Evolutionary conservation across 2,113 vertebrate genomes (phyloP).

Genomic region (Saccopteryx leptura): DNA sequence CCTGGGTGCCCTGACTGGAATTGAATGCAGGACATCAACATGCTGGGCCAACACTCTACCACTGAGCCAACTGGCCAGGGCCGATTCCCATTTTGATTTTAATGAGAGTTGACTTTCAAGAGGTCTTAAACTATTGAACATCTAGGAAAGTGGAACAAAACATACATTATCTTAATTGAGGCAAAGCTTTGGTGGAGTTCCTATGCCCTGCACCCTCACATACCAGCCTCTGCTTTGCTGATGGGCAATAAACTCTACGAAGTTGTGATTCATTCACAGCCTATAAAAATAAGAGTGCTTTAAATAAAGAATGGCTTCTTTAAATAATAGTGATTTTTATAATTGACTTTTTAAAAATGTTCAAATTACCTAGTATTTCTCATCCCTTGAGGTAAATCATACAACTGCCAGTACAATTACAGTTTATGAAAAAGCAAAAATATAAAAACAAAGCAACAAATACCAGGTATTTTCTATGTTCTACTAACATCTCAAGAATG

Average conservation of each 20-base stretch:
- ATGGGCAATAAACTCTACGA: background rate
- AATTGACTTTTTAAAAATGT: background rate
- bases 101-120: conserved; percentile 44
- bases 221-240: conserved; percentile 22
- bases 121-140: background rate
- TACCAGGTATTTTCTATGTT: conserved; percentile 46
- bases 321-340: conserved; percentile 32
- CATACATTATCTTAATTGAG: conserved; percentile 31
- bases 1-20: too few relatives aligned
- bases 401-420: background rate
- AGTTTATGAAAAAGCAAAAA: conserved; percentile 39
- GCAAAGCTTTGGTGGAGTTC: background rate
- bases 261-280: conserved; percentile 4
- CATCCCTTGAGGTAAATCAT: background rate
- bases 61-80: too few relatives aligned
- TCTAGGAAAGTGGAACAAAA: background rate
- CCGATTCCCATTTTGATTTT: conserved; percentile 54
- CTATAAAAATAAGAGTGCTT: conserved; percentile 43
- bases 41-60: too few relatives aligned
- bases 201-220: background rate
- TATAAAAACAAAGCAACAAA: background rate
- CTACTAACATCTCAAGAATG: background rate
- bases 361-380: background rate
- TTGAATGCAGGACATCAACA: too few relatives aligned
- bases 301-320: conserved; percentile 26